Percentiles rank a stretch among this genome's conserved stretches.
Evolutionary conservation across 2,113 vertebrate genomes (phyloP).

Genomic region (Notarius quadriscutis): DNA sequence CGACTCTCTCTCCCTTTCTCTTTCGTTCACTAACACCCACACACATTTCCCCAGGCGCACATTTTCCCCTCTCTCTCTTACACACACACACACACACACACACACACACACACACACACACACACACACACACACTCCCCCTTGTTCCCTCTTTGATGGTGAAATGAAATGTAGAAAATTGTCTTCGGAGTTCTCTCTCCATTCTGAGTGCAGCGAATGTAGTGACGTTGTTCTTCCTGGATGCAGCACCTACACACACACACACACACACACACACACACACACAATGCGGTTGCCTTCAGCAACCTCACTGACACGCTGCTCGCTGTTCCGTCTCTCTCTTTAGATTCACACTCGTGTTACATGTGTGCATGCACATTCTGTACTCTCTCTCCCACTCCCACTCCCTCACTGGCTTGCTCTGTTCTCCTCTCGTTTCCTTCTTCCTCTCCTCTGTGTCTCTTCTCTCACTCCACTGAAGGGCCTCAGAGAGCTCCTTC

Average conservation of each 20-base stretch:
- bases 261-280: slow-evolving; percentile 16
- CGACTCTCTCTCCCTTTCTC: background rate
- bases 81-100: background rate
- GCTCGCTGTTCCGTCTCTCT: background rate
- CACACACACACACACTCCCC: background rate
- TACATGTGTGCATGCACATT: slow-evolving; percentile 3
- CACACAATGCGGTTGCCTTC: slow-evolving; percentile 19
- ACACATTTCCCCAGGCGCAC: background rate
- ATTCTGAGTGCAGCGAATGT: background rate
- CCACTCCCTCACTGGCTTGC: background rate
- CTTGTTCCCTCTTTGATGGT: background rate
- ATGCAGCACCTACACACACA: slow-evolving; percentile 11
- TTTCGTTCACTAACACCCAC: background rate
- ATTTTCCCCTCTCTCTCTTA: background rate
- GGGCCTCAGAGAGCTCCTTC: background rate
- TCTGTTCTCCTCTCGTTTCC: background rate
- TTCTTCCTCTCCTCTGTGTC: background rate
- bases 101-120: background rate
- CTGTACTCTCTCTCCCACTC: slow-evolving; percentile 1
- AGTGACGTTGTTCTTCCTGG: background rate
- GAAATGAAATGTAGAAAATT: slow-evolving; percentile 4
- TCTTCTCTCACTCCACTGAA: background rate
- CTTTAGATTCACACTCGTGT: background rate
- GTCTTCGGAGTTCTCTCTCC: slow-evolving; percentile 5
- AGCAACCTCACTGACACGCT: background rate